Evolutionary conservation across 2,797 vertebrate species (phyloP).

Genomic region (Propithecus deckenii): DNA sequence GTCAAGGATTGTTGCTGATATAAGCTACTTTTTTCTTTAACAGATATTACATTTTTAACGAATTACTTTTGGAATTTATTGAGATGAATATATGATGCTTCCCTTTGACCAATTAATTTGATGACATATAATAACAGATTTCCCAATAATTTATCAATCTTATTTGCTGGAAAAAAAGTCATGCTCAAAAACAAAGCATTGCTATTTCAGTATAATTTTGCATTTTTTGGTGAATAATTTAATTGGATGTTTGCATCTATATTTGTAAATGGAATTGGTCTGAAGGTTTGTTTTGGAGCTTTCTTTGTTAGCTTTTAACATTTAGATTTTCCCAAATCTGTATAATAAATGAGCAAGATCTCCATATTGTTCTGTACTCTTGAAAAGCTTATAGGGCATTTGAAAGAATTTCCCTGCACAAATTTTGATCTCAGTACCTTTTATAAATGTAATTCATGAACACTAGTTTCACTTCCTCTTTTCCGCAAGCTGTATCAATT

Average conservation of each 20-base stretch:
- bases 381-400: not conserved
- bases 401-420: not conserved
- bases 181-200: not conserved
- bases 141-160: constrained; percentile 34
- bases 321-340: not conserved
- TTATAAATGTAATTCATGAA: not conserved
- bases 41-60: constrained; percentile 12
- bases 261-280: not conserved
- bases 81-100: constrained; percentile 27
- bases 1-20: constrained; percentile 15
- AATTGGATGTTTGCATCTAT: not conserved
- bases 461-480: not conserved
- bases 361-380: not conserved
- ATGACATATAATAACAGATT: constrained; percentile 52
- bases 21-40: constrained; percentile 29
- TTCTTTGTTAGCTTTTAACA: not conserved
- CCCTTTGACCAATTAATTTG: constrained; percentile 41
- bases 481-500: not conserved
- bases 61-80: constrained; percentile 29
- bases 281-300: not conserved
- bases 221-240: constrained; percentile 12
- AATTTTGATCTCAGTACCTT: not conserved
- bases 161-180: constrained; percentile 34
- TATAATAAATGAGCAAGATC: not conserved
- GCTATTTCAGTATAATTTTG: constrained; percentile 33